Conservation (phyloP, 1,140 invertebrate genomes). For the Drosophila sp. region DNA sequence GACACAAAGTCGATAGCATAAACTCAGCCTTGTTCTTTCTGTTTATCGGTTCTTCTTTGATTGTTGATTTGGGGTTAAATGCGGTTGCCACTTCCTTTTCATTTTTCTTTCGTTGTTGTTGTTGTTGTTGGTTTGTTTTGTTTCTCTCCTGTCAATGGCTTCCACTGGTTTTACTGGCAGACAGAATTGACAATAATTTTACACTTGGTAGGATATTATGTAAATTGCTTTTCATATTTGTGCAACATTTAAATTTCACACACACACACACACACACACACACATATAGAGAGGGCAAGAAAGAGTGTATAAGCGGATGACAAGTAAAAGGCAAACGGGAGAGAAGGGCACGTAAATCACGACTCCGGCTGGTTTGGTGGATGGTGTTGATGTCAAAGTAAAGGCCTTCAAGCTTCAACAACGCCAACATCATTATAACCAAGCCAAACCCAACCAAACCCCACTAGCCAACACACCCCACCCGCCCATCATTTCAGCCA, state of each 20-base stretch:
- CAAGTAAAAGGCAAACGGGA: constrained; percentile 25
- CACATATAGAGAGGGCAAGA: background rate
- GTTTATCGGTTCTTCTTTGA: background rate
- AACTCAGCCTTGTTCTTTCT: background rate
- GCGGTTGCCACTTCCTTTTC: background rate
- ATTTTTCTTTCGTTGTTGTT: background rate
- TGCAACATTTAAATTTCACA: constrained; percentile 78
- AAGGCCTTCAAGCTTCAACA: constrained; percentile 54
- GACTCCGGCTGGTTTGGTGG: constrained; percentile 26
- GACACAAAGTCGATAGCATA: no score
- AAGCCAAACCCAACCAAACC: background rate
- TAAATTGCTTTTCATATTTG: constrained; percentile 82
- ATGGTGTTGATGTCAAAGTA: constrained; percentile 71
- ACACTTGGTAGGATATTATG: constrained; percentile 80
- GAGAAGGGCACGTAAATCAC: constrained; percentile 62
- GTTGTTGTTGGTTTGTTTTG: constrained; percentile 12
- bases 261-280: constrained; percentile 25
- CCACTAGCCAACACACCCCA: background rate
- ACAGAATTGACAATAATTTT: constrained; percentile 80
- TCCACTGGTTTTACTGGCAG: constrained; percentile 40
- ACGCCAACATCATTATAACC: constrained; percentile 73
- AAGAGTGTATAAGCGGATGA: constrained; percentile 31
- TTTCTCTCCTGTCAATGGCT: no score
- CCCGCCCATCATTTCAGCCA: background rate
- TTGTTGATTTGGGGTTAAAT: background rate